A percentile compares a stretch with the other conserved stretches of the same genome.
phyloP scores from a whole-genome alignment of 2,113 vertebrate species.

The Parus major region DNA sequence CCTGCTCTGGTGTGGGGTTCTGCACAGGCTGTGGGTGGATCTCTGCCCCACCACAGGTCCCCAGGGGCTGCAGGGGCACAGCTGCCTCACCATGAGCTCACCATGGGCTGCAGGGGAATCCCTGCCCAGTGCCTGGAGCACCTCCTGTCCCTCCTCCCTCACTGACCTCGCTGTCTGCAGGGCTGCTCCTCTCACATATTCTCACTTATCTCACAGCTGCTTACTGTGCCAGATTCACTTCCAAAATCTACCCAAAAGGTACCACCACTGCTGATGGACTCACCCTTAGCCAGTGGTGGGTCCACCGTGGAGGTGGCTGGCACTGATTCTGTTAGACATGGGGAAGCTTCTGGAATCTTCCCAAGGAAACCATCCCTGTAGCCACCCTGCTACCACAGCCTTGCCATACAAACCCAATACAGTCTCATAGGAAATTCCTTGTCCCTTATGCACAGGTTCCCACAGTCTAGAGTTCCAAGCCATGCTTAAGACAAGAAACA shows the following conservation, averaged over 20 bases:
- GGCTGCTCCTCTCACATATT: not conserved
- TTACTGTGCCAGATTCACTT: not conserved
- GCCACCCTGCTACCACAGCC: not conserved
- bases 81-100: not conserved
- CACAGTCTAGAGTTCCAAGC: not conserved
- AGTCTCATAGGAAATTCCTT: not conserved
- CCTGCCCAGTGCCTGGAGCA: fast-evolving
- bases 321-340: fast-evolving
- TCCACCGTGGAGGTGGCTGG: not conserved
- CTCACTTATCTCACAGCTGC: not conserved
- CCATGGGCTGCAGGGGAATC: fast-evolving
- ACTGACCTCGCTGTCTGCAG: not conserved
- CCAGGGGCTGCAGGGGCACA: not conserved
- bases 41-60: not conserved
- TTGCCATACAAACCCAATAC: not conserved
- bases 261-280: fast-evolving
- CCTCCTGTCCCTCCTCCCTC: not conserved
- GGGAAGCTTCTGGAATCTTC: not conserved
- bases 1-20: not conserved
- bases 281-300: not conserved
- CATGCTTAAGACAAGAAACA: not conserved
- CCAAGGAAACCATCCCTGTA: not conserved
- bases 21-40: not conserved
- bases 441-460: fast-evolving
- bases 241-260: not conserved